These are phyloP conservation scores for Telmatherina bonti DNA, from an alignment of 2,797 vertebrate genomes.

Conservation along the genomic window DNA sequence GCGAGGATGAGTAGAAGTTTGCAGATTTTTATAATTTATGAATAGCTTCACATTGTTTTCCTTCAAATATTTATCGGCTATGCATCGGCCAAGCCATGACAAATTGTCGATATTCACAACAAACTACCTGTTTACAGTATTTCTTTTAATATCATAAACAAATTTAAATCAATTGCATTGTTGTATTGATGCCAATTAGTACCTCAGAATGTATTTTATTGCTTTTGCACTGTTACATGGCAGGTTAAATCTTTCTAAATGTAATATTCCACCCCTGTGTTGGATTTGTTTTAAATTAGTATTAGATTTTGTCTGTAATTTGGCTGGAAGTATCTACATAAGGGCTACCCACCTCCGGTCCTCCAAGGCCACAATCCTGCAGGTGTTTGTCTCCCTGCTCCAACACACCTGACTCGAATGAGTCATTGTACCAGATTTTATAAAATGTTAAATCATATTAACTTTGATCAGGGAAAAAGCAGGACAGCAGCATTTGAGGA, in stretches of 20 bases:
- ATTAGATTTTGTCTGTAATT: neutral
- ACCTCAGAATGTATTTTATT: neutral
- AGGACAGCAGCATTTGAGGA: too few species aligned
- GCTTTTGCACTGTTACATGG: neutral
- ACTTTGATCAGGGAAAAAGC: too few species aligned
- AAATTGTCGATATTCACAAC: neutral
- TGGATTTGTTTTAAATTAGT: too few species aligned
- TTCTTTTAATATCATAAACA: neutral
- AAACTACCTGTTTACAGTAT: neutral
- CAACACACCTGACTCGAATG: too few species aligned
- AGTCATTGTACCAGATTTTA: too few species aligned
- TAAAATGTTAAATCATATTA: too few species aligned
- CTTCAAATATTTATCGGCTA: neutral
- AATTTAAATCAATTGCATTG: neutral
- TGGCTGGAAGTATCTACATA: neutral
- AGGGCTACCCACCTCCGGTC: too few species aligned
- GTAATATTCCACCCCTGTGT: too few species aligned
- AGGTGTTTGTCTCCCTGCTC: too few species aligned
- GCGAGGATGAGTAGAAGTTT: neutral
- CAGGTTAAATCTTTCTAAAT: too few species aligned
- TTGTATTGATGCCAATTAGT: neutral
- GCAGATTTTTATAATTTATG: neutral
- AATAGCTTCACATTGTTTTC: neutral
- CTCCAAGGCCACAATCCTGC: too few species aligned
- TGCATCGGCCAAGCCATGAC: neutral